Evolutionary conservation across 2,888 invertebrate genomes (phyloP), one percentile per base, ranked within the genome.

Genomic region (Physocephala rufipes): DNA sequence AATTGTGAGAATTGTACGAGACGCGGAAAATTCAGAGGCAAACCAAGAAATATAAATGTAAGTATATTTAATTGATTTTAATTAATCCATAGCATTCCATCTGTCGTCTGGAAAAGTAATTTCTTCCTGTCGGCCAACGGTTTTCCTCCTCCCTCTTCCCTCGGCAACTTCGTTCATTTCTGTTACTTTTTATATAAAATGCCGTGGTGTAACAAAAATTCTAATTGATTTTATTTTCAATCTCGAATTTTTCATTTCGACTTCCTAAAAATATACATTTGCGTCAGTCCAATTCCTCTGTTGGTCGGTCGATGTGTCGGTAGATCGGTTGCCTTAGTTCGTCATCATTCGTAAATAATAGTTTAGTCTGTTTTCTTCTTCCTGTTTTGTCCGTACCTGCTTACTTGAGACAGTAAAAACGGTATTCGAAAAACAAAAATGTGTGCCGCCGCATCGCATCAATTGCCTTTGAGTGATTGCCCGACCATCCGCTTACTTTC

Each of bases 61-160:
- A 66, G 53, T 66, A 53, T 53, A 51, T 36, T 1, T 28, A 64
- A 45, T 43, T 62, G 12, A 21, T 62, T 62, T 21, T 62, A 43
- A 43, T 43, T 43, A 59, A 59, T 58, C 59, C 16, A 30, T n/a
- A 47, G 13, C 5, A n/a, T 21, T 16, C 28, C 24, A 58, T 15
- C n/a, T 53, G 9, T n/a, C 43, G 13, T 3, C 36, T 49, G 49
- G 49, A 49, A n/a, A 49, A 49, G 19, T 19, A 49, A 49, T 19
- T 49, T 49, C 49, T 19, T 49, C n/a, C 19, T 19, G n/a, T 49
- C 49, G 19, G 19, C 2, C 19, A n/a, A n/a, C 49, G 16, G 5
- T 49, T 49, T 49, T 49, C 19, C 49, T n/a, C 16, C 49, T 49
- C 49, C 19, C 12, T 49, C 12, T 49, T 49, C 49, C 15, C 12